phyloP scores from a whole-genome alignment of 2,888 invertebrate genomes.

The Cistogaster globosa region DNA sequence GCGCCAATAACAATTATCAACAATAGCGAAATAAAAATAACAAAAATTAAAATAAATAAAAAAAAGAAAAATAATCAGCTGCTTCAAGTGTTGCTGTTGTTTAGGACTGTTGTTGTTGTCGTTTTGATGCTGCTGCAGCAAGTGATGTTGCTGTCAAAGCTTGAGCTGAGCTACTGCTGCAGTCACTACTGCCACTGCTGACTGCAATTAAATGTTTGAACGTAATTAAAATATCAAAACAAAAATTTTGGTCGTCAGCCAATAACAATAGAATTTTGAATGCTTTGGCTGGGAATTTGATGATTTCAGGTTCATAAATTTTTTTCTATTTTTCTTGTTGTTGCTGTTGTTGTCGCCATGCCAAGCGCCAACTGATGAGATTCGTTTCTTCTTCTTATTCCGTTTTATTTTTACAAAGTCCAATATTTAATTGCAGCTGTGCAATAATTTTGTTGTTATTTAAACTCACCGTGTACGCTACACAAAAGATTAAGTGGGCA shows the following conservation, averaged over 20 bases:
- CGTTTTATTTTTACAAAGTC: conserved; percentile 24
- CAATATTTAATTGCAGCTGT: conserved; percentile 68
- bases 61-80: conserved; percentile 60
- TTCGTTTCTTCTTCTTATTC: conserved; percentile 34
- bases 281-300: conserved; percentile 49
- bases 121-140: conserved; percentile 18
- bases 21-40: conserved; percentile 42
- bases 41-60: conserved; percentile 30
- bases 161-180: neutral
- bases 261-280: conserved; percentile 70
- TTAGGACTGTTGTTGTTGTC: conserved; percentile 29
- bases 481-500: neutral
- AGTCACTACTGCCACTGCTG: conserved; percentile 2
- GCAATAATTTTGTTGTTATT: conserved; percentile 52
- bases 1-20: conserved; percentile 46
- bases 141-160: conserved; percentile 32
- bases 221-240: conserved; percentile 74
- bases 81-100: conserved; percentile 57
- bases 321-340: conserved; percentile 41
- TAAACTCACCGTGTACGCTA: conserved; percentile 20
- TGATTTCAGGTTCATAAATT: conserved; percentile 47
- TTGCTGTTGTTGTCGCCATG: conserved; percentile 49
- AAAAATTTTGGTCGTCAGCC: conserved; percentile 75
- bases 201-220: conserved; percentile 52
- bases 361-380: conserved; percentile 65